These are phyloP conservation scores for Microtus oregoni DNA, from an alignment of 2,113 vertebrate genomes.

Conservation along the genomic window DNA sequence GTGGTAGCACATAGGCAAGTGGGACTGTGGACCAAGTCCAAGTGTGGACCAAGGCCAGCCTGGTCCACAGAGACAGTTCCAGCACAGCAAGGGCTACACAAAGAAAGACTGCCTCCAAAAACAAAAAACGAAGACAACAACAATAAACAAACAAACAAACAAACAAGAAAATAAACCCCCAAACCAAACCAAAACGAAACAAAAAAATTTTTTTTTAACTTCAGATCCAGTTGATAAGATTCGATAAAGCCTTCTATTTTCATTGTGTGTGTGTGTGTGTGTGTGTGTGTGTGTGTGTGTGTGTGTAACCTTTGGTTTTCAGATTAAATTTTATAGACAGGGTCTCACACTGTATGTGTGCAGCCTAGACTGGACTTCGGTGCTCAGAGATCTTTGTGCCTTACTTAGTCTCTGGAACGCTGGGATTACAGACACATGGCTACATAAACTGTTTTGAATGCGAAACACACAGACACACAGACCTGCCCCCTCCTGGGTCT, in stretches of 20 bases:
- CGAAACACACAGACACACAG: background rate
- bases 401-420: background rate
- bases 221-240: background rate
- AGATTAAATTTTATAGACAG: background rate
- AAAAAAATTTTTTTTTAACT: slow-evolving; percentile 38
- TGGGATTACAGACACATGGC: background rate
- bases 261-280: background rate
- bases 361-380: too few species aligned
- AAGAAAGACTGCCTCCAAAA: background rate
- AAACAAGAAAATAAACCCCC: background rate
- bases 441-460: slow-evolving; percentile 7
- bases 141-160: background rate
- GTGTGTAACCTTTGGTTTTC: background rate
- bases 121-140: background rate
- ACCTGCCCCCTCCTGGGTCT: background rate
- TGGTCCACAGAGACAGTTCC: background rate
- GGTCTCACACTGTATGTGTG: background rate
- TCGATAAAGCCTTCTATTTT: slow-evolving; percentile 29
- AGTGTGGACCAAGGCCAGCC: background rate
- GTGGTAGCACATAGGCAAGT: too few species aligned
- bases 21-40: too few species aligned
- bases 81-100: background rate
- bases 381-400: background rate
- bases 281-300: too few species aligned
- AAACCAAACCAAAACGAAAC: background rate